These are phyloP conservation scores for Myripristis murdjan DNA, from an alignment of 2,797 vertebrate genomes.

Conservation along the genomic window DNA sequence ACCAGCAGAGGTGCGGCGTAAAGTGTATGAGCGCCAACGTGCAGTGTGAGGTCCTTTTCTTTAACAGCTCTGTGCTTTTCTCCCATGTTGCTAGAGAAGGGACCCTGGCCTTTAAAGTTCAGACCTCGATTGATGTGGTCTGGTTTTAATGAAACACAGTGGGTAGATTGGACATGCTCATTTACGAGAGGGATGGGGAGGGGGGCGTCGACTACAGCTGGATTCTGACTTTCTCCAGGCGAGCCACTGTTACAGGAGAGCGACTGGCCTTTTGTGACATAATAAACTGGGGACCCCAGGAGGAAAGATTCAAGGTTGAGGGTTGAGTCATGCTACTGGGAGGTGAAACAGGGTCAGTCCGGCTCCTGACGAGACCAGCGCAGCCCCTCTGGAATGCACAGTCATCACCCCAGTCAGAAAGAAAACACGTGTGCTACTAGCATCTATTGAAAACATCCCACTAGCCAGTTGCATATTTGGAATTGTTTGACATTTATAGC, in stretches of 20 bases:
- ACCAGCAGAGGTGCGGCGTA: conserved; percentile 66
- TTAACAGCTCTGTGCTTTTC: conserved; percentile 73
- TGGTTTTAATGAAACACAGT: conserved; percentile 84
- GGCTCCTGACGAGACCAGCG: conserved; percentile 47
- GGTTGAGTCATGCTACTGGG: conserved; percentile 69
- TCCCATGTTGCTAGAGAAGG: conserved; percentile 67
- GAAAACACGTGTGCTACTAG: conserved; percentile 48
- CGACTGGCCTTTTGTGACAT: conserved; percentile 77
- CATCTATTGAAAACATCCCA: conserved; percentile 50
- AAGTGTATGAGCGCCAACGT: conserved; percentile 58
- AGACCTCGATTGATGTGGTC: conserved; percentile 79
- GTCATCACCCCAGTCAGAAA: conserved; percentile 55
- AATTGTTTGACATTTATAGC: conserved; percentile 45
- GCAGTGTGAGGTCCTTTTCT: conserved; percentile 78
- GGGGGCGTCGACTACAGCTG: conserved; percentile 66
- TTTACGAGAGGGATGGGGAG: conserved; percentile 61
- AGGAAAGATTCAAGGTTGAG: conserved; percentile 52
- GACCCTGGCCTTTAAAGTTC: conserved; percentile 83
- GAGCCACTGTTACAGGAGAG: conserved; percentile 65
- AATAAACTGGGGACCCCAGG: conserved; percentile 70
- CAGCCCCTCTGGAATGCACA: conserved; percentile 64
- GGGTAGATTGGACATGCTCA: conserved; percentile 81
- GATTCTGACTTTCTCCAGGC: conserved; percentile 73
- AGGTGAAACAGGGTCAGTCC: conserved; percentile 70
- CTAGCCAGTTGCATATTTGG: conserved; percentile 58